These are phyloP conservation scores for Macrochelys suwanniensis DNA, from an alignment of 2,797 vertebrate species.

Conservation along the genomic window DNA sequence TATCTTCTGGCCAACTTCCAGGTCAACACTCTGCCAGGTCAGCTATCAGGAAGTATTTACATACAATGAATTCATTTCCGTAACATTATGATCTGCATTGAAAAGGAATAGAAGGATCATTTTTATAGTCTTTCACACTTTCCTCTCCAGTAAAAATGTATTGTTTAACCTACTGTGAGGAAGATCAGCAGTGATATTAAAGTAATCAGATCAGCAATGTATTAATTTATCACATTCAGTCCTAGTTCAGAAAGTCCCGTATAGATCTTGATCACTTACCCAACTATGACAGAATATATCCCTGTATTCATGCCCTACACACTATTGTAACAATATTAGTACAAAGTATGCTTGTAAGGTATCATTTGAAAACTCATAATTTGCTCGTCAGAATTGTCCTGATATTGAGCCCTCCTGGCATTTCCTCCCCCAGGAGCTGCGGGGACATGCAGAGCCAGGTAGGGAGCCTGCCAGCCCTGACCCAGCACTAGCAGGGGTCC, in stretches of 20 bases:
- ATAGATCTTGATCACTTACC: neutral
- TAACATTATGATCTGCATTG: slow-evolving; percentile 9
- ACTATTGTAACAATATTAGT: too few species aligned
- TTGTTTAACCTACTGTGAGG: neutral
- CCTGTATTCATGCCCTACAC: too few species aligned
- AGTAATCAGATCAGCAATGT: neutral
- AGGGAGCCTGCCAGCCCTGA: too few species aligned
- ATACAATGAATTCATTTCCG: slow-evolving; percentile 43
- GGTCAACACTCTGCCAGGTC: neutral
- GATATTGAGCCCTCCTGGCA: too few species aligned
- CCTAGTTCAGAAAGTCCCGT: neutral
- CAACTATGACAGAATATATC: neutral
- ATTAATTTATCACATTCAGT: neutral
- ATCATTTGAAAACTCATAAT: too few species aligned
- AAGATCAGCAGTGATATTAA: neutral
- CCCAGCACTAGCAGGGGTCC: too few species aligned
- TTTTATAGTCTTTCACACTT: slow-evolving; percentile 19
- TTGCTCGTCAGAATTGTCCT: too few species aligned
- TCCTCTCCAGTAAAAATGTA: neutral
- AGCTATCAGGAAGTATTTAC: neutral
- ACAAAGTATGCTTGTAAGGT: too few species aligned
- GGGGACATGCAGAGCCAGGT: too few species aligned
- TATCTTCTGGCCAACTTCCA: neutral
- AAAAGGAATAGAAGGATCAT: neutral
- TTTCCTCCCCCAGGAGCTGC: too few species aligned